These are phyloP conservation scores for Trichopria drosophilae DNA, from an alignment of 2,888 invertebrate genomes.

Conservation along the genomic window DNA sequence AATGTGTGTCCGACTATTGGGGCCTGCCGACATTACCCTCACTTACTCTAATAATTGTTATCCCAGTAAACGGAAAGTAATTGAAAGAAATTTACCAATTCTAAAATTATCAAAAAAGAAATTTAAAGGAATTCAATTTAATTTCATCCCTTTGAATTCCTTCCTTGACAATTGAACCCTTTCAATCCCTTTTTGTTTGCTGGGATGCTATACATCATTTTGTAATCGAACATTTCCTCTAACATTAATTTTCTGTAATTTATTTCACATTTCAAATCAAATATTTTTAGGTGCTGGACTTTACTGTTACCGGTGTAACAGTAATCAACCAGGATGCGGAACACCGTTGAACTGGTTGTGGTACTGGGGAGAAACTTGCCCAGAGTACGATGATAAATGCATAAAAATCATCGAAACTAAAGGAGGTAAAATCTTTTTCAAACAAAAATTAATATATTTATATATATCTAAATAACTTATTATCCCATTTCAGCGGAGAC, in stretches of 20 bases:
- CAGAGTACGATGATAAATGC: slow-evolving; percentile 82
- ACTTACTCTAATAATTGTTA: too few relatives aligned
- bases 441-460: slow-evolving; percentile 6
- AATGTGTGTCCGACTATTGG: too few relatives aligned
- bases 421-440: slow-evolving; percentile 67
- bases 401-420: slow-evolving; percentile 85
- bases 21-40: too few relatives aligned
- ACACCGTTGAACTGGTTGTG: slow-evolving; percentile 81
- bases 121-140: too few relatives aligned
- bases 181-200: neutral
- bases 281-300: slow-evolving; percentile 63
- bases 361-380: slow-evolving; percentile 78
- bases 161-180: neutral
- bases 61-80: too few relatives aligned
- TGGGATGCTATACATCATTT: neutral
- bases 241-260: neutral
- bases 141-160: neutral
- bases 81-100: too few relatives aligned
- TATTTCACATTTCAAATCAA: neutral
- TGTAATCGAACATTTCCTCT: neutral
- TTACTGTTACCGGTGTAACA: slow-evolving; percentile 88
- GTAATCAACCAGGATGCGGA: slow-evolving; percentile 86
- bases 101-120: too few relatives aligned
- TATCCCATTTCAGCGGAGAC: slow-evolving; percentile 70
- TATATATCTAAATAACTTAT: too few relatives aligned